Evolutionary conservation across 2,888 invertebrate genomes (phyloP), one percentile per base, ranked within the genome.

Genomic region (Ceriagrion tenellum): DNA sequence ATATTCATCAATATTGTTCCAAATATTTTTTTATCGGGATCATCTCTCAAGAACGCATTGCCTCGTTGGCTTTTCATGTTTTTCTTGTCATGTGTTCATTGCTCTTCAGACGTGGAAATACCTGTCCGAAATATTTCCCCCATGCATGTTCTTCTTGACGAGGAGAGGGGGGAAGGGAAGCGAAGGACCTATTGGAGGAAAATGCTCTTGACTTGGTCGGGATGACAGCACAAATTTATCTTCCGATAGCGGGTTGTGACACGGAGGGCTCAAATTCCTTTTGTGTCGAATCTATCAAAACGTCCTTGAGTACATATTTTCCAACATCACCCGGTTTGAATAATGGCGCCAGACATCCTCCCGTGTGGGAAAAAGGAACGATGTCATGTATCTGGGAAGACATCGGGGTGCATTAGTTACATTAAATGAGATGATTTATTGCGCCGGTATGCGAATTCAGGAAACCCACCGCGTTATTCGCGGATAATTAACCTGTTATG

Each of bases 271-370:
- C 35, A 81, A 81, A 81, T 81, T 81, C 35, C 81, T 35, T 69
- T 81, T 81, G 81, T 81, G 81, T 81, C 81, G 81, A 81, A 81
- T 81, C 81, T 81, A 81, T 81, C 81, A 81, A 81, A 81, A 81
- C 35, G 81, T 35, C 35, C 35, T 81, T 1, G 81, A 81, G 81
- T 35, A 35, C 30, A 81, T 81, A 16, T 81, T 81, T 81, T 35
- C 81, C 30, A 35, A 35, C 81, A 35, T 81, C 81, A 81, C 30
- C 30, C 81, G 16, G 30, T 81, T 81, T 81, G 81, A 81, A 35
- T 81, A 81, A 81, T 81, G 81, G 81, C 81, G 81, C 81, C 81
- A 35, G 81, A 35, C 35, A 81, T 81, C 4, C 81, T 30, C 81
- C 81, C 81, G 35, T 35, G 35, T 18, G 81, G 81, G 81, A 35